Conservation (phyloP, 2,797 vertebrate species). For the Bucorvus abyssinicus region DNA sequence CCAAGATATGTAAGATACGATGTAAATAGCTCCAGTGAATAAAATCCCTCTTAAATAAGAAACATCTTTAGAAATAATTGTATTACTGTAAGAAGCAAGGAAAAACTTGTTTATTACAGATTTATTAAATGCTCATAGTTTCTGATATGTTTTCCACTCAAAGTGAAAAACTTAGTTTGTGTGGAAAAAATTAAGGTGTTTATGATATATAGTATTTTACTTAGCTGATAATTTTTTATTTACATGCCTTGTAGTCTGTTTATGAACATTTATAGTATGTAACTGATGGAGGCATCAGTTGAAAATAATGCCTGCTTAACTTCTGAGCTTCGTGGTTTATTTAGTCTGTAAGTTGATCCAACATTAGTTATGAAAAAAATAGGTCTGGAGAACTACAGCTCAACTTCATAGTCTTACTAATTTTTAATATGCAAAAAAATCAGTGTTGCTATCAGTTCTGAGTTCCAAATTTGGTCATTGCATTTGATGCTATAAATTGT, state of each 20-base stretch:
- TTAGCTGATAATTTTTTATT: neutral
- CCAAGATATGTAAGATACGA: neutral
- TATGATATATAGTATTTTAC: neutral
- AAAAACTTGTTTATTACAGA: neutral
- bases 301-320: neutral
- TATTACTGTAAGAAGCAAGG: neutral
- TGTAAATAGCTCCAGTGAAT: neutral
- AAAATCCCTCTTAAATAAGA: neutral
- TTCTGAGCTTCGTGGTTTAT: neutral
- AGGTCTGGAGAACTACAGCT: neutral
- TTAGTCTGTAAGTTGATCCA: neutral
- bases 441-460: neutral
- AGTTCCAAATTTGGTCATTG: neutral
- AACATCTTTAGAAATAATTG: neutral
- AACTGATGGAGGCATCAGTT: neutral
- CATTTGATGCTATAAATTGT: neutral
- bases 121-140: neutral
- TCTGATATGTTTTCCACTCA: neutral
- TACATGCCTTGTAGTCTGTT: neutral
- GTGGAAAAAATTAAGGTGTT: neutral
- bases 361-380: neutral
- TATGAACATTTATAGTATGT: neutral
- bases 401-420: neutral
- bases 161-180: neutral
- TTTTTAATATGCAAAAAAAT: neutral